Evolutionary conservation across 2,113 vertebrate species (phyloP), one percentile per base, ranked within the genome.

Genomic region (Catharus bicknelli): DNA sequence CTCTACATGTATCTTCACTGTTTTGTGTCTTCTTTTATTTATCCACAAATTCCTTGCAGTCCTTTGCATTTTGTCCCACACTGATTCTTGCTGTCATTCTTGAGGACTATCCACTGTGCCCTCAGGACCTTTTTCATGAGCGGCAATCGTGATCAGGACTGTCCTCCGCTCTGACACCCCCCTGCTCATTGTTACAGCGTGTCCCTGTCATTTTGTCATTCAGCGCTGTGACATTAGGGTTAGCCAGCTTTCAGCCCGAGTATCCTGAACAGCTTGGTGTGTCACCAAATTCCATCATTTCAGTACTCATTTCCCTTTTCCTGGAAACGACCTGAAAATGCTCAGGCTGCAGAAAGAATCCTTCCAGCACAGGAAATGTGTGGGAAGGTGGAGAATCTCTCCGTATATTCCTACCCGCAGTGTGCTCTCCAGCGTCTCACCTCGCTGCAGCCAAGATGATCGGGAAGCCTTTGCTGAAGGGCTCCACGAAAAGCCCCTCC

Each of bases 321-420:
- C n/a, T 38, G 70, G 34, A 66, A 87, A 43, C 27, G 21, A 21
- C 38, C 67, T 40, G 61, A 32, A 67, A 84, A 22, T 3, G 22
- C 10, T 53, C 22, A 29, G 55, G 38, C n/a, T n/a, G n/a, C 38
- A 13, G n/a, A 29, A 58, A 64, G 25, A 36, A 61, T 32, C 32
- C 26, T 55, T 63, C 74, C 29, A 45, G 62, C 48, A 38, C 12
- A 27, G 5, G 23, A 74, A 77, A n/a, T 1, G 3, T 15, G 32
- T 16, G 17, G 43, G 26, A 22, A 69, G 64, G 43, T 0, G 17
- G 34, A 38, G 34, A 67, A 42, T 13, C 22, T 25, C 34, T 38
- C 1, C 0, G 19, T 21, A 8, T 8, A 4, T n/a, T 68, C 30
- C 83, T 11, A 1, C 30, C 16, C 59, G 42, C 2, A 1, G 6